These are phyloP conservation scores for Sciurus vulgaris DNA, from an alignment of 2,797 vertebrate genomes.

Conservation along the genomic window DNA sequence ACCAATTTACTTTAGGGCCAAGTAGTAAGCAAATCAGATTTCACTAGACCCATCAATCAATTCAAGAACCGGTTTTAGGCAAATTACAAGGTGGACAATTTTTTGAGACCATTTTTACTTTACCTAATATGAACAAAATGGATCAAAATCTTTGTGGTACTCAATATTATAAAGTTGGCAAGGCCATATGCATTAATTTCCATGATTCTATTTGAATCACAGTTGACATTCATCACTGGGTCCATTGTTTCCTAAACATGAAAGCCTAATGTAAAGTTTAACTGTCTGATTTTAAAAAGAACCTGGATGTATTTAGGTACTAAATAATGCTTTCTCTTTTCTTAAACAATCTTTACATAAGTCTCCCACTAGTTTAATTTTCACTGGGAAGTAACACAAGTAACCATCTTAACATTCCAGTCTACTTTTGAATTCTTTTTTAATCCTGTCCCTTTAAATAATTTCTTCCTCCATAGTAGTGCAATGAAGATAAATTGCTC, in stretches of 20 bases:
- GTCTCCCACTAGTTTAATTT: background rate
- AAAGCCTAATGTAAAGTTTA: background rate
- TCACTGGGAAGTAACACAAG: background rate
- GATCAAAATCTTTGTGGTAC: background rate
- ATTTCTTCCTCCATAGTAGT: background rate
- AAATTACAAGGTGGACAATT: background rate
- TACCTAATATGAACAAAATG: background rate
- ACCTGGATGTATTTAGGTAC: background rate
- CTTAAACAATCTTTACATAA: background rate
- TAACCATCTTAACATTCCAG: background rate
- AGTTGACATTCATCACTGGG: background rate
- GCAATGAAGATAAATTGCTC: background rate
- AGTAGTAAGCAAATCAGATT: background rate
- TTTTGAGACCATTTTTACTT: background rate
- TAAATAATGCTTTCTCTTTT: background rate
- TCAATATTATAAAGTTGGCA: background rate
- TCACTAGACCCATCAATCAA: background rate
- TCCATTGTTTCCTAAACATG: background rate
- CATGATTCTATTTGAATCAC: background rate
- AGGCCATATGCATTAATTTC: background rate
- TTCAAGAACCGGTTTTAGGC: background rate
- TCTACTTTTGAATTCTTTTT: slow-evolving; percentile 30
- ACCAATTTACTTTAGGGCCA: background rate
- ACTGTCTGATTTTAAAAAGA: slow-evolving; percentile 30
- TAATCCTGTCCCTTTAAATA: slow-evolving; percentile 1